Percentiles rank a stretch among this genome's conserved stretches.
Conservation (phyloP, 1,140 invertebrate genomes). For the Chelonus insularis region DNA sequence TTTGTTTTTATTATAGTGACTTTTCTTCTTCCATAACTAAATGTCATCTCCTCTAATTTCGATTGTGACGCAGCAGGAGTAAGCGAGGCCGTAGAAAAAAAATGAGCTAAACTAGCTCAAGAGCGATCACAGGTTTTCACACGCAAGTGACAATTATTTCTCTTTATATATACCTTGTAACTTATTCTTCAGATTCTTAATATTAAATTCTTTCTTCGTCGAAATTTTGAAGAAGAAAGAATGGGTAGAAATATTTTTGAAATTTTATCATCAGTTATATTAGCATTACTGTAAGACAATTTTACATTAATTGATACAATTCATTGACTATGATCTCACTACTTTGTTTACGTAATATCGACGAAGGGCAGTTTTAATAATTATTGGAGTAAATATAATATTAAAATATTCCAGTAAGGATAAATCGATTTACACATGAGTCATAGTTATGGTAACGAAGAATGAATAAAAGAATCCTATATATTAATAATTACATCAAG, state of each 20-base stretch:
- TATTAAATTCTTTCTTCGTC: no score
- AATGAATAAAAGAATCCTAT: neutral
- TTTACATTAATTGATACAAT: no score
- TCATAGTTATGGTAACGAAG: neutral
- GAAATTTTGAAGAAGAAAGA: no score
- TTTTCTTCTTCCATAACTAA: neutral
- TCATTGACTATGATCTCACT: no score
- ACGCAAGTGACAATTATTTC: slow-evolving; percentile 23
- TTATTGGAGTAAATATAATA: neutral
- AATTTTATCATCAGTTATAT: no score
- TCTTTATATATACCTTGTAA: neutral
- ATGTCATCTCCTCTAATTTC: neutral
- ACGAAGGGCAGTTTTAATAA: neutral
- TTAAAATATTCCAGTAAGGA: neutral
- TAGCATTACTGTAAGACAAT: no score
- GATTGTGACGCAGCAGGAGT: neutral
- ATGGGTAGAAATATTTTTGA: no score
- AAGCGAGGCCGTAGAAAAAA: neutral
- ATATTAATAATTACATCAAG: no score
- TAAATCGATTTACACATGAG: neutral
- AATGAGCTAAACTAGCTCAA: slow-evolving; percentile 18
- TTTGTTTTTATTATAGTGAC: neutral
- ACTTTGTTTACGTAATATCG: neutral
- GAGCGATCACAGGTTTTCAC: slow-evolving; percentile 11
- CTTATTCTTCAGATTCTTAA: slow-evolving; percentile 2